Conservation (phyloP, 2,888 invertebrate genomes). For the Drepana falcataria region DNA sequence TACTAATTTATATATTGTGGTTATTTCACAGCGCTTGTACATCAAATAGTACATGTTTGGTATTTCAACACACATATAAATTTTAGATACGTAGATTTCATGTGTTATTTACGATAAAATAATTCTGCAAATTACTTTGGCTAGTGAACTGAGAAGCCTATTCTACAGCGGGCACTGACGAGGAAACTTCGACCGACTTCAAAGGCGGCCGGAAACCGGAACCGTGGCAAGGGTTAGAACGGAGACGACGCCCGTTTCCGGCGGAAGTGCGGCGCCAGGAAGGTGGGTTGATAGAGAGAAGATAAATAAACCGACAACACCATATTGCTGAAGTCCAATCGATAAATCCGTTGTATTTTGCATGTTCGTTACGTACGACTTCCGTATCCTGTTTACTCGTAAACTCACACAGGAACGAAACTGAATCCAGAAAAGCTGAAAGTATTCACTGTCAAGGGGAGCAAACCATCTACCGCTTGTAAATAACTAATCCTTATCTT, state of each 20-base stretch:
- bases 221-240: constrained; percentile 75
- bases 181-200: constrained; percentile 62
- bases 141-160: constrained; percentile 45
- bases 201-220: constrained; percentile 74
- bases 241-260: constrained; percentile 75
- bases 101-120: neutral
- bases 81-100: too few relatives aligned
- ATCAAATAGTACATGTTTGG: too few relatives aligned
- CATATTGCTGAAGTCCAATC: constrained; percentile 71
- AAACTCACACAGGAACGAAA: constrained; percentile 11
- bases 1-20: too few relatives aligned
- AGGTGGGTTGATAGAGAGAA: constrained; percentile 58
- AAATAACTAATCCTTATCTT: constrained; percentile 1
- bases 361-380: constrained; percentile 64
- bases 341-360: constrained; percentile 73
- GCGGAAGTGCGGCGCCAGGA: constrained; percentile 74
- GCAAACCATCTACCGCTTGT: neutral
- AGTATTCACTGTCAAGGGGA: constrained; percentile 1
- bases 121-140: constrained; percentile 19
- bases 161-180: constrained; percentile 31
- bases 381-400: constrained; percentile 71
- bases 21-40: too few relatives aligned
- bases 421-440: neutral
- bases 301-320: constrained; percentile 66
- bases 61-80: too few relatives aligned